Conservation (phyloP, 1,140 invertebrate species). For the Cherax destructor region DNA sequence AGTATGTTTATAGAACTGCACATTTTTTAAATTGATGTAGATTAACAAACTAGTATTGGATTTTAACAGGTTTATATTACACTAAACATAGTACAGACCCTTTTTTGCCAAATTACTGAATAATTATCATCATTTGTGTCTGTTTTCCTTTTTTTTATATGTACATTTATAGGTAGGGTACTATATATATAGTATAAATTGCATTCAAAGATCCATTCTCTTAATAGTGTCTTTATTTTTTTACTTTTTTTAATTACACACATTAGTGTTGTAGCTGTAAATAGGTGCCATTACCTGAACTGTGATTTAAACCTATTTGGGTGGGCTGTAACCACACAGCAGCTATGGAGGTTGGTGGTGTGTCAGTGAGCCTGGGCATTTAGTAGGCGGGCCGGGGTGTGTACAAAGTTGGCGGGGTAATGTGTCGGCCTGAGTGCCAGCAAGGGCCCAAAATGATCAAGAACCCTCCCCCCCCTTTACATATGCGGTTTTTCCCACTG, state of each 20-base stretch:
- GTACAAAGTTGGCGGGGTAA: constrained; percentile 48
- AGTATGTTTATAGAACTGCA: no score
- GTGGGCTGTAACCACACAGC: constrained; percentile 25
- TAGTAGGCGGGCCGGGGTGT: constrained; percentile 39
- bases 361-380: constrained; percentile 30
- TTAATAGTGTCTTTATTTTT: background rate
- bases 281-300: background rate
- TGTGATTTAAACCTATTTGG: background rate
- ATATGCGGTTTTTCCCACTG: constrained; percentile 45
- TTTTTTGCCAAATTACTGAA: no score
- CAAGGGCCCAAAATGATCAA: constrained; percentile 46
- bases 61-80: no score
- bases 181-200: no score
- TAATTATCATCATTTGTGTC: no score
- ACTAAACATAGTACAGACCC: no score
- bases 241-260: background rate
- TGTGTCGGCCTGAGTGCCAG: constrained; percentile 47
- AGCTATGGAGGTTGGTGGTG: background rate
- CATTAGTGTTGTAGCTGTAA: background rate
- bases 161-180: no score
- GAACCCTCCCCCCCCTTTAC: constrained; percentile 53
- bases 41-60: no score
- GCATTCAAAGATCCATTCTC: no score
- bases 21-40: no score
- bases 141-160: no score